A percentile compares a stretch with the other conserved stretches of the same genome.
Conservation (phyloP, 2,797 vertebrate genomes). For the Smutsia temminckii region DNA sequence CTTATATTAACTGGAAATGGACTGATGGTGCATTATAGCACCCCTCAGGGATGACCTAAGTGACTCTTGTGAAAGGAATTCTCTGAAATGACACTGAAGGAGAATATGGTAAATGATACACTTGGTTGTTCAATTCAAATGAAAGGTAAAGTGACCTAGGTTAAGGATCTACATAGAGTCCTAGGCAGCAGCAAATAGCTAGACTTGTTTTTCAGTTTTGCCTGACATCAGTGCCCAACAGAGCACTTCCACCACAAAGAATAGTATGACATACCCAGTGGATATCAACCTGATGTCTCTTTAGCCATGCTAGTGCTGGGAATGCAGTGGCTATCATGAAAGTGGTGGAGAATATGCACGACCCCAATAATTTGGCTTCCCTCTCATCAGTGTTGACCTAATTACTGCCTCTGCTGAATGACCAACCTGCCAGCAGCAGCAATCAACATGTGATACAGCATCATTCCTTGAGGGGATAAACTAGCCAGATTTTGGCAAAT, state of each 20-base stretch:
- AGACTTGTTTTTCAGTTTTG: not conserved
- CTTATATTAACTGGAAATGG: constrained; percentile 6
- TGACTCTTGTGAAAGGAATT: not conserved
- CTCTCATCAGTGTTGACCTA: not conserved
- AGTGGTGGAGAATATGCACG: not conserved
- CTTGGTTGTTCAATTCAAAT: not conserved
- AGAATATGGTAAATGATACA: not conserved
- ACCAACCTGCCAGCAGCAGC: not conserved
- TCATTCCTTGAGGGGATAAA: not conserved
- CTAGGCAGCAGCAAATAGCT: not conserved
- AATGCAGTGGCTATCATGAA: not conserved
- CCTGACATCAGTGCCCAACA: not conserved
- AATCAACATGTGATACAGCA: not conserved
- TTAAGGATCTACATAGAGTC: not conserved
- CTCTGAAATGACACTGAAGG: not conserved
- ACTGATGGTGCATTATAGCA: not conserved
- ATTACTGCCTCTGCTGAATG: not conserved
- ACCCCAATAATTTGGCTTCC: not conserved
- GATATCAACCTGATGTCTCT: not conserved
- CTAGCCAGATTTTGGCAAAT: not conserved
- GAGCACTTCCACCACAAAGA: not conserved
- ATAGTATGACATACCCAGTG: not conserved
- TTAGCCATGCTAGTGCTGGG: not conserved
- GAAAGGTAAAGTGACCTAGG: not conserved
- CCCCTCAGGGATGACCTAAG: not conserved